A percentile compares a stretch with the other conserved stretches of the same genome.
phyloP scores from a whole-genome alignment of 2,113 vertebrate species.

The Macquaria australasica region DNA sequence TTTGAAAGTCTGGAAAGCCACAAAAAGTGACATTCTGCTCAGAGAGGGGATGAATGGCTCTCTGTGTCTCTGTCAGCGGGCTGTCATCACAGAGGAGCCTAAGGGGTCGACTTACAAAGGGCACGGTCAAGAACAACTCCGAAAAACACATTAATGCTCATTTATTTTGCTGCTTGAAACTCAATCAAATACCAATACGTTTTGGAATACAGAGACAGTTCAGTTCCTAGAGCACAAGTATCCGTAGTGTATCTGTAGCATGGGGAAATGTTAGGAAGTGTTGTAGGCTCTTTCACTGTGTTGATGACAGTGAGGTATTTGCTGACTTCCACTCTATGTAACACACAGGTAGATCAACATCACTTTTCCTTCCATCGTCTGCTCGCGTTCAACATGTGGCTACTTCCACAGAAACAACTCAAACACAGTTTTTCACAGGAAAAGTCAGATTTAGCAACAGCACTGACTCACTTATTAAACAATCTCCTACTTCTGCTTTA shows the following conservation, averaged over 20 bases:
- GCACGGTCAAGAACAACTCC: conserved; percentile 47
- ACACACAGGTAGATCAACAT: conserved; percentile 25
- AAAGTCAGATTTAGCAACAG: not conserved
- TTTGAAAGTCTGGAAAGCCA: conserved; percentile 58
- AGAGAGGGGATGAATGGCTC: conserved; percentile 66
- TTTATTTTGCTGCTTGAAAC: conserved; percentile 46
- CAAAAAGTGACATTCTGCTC: conserved; percentile 66
- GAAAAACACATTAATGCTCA: conserved; percentile 52
- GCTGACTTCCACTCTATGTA: conserved; percentile 17
- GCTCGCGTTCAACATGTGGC: not conserved
- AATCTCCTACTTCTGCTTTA: no score
- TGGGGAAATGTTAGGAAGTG: not conserved
- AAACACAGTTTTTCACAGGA: not conserved
- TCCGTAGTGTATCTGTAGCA: conserved; percentile 6
- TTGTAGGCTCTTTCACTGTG: conserved; percentile 18
- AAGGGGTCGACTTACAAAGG: conserved; percentile 64
- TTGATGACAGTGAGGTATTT: conserved; percentile 35
- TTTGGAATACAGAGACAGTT: conserved; percentile 22
- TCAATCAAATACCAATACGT: conserved; percentile 26
- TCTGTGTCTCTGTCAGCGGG: conserved; percentile 71
- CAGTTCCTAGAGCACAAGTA: conserved; percentile 7
- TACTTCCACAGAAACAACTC: not conserved
- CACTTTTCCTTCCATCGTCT: not conserved
- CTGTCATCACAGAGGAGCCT: conserved; percentile 63
- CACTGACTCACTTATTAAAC: no score